Base-by-base conservation (phyloP, 2,888 invertebrate species). In the Frankliniella fusca region DNA sequence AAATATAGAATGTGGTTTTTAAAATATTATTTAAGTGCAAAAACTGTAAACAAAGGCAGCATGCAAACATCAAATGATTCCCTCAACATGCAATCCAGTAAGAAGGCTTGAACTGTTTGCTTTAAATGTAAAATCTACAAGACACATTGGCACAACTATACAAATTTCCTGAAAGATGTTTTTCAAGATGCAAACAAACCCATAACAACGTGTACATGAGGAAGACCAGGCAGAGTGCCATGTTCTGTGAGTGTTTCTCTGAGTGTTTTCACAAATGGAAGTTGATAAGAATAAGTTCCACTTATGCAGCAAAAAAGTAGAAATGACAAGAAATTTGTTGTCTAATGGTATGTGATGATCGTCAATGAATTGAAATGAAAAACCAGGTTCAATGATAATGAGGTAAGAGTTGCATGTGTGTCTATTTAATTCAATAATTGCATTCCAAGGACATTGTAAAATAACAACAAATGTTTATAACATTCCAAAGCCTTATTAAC, bases 391-490 rank as follows among this genome's bases (percentile, higher is more conserved):
- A 76, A 76, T 76, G 9, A 76, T 23, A 27, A 27, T 76, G 23
- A 23, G 27, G 12, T 27, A 76, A 76, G 23, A 27, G n/a, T 76
- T 76, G 70, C 27, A 76, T 76, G 70, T 76, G 70, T 76, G 27
- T 76, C 70, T 76, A 76, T 76, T 76, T 76, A 76, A 76, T 76
- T 76, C 70, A 76, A 76, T 76, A 76, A 76, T 76, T 76, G 70
- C 70, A 76, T 27, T 76, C 70, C 70, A 76, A 27, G 70, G 27
- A 76, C 70, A 76, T 76, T 76, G 70, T 76, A 76, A 76, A 76
- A 76, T 76, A 76, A 76, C 70, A 76, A 76, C 70, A 76, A 76
- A 76, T 76, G 70, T 76, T 76, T 76, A 76, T 76, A 76, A 76
- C 70, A 76, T 76, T 76, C 27, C 70, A 76, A 76, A 76, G 70